A percentile compares a stretch with the other conserved stretches of the same genome.
These are phyloP conservation scores for Hycleus cichorii DNA, from an alignment of 1,140 invertebrate species.

Conservation along the genomic window DNA sequence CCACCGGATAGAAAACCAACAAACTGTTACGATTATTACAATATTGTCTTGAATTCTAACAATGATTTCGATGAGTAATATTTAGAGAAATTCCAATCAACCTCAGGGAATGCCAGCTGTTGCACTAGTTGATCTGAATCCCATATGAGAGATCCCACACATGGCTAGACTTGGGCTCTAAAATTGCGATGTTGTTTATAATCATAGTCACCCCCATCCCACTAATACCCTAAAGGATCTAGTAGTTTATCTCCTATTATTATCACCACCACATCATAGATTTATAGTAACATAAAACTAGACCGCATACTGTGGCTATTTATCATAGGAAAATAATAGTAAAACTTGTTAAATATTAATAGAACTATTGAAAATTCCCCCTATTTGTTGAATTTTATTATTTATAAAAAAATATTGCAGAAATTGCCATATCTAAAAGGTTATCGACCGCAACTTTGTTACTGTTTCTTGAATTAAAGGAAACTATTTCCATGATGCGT, in stretches of 20 bases:
- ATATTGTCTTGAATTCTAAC: too few species aligned
- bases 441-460: slow-evolving; percentile 9
- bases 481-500: slow-evolving; percentile 1
- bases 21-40: too few species aligned
- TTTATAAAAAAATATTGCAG: neutral
- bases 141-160: slow-evolving; percentile 7
- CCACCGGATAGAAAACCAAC: slow-evolving; percentile 8
- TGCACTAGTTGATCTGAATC: neutral
- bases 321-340: slow-evolving; percentile 1
- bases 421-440: neutral
- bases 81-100: neutral
- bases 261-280: too few species aligned
- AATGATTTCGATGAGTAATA: neutral
- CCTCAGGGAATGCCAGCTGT: slow-evolving; percentile 21
- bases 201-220: slow-evolving; percentile 8
- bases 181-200: slow-evolving; percentile 9
- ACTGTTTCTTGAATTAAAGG: slow-evolving; percentile 7
- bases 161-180: neutral
- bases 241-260: slow-evolving; percentile 6
- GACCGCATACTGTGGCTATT: slow-evolving; percentile 9
- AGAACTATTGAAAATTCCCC: neutral
- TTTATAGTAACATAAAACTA: slow-evolving; percentile 4
- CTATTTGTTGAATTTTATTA: too few species aligned
- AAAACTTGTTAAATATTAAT: slow-evolving; percentile 8
- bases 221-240: slow-evolving; percentile 8